phyloP scores from a whole-genome alignment of 2,113 vertebrate species.

The Takifugu flavidus region DNA sequence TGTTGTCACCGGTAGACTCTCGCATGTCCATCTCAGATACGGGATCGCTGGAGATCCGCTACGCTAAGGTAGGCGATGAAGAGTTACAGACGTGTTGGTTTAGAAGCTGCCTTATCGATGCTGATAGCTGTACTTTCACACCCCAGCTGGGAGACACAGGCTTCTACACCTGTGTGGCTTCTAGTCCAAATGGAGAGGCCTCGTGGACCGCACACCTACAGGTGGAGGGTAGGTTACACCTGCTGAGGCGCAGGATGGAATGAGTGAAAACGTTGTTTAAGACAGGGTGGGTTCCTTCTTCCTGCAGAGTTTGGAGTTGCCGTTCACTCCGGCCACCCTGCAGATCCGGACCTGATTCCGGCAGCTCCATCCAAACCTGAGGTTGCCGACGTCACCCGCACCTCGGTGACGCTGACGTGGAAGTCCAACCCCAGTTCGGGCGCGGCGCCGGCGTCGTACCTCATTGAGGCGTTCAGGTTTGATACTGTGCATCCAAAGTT shows the following conservation, averaged over 20 bases:
- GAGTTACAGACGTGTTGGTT: not conserved
- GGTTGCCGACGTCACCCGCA: slow-evolving; percentile 86
- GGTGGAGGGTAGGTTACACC: slow-evolving; percentile 84
- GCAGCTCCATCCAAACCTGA: slow-evolving; percentile 90
- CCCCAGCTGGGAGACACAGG: slow-evolving; percentile 89
- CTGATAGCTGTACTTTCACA: slow-evolving; percentile 39
- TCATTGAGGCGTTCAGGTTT: slow-evolving; percentile 97
- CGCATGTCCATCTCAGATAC: slow-evolving; percentile 82
- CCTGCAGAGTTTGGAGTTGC: slow-evolving; percentile 87
- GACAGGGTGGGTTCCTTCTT: not conserved
- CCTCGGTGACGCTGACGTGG: slow-evolving; percentile 88
- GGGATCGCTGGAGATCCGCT: slow-evolving; percentile 84
- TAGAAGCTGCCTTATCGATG: not conserved
- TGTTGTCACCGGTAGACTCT: slow-evolving; percentile 83
- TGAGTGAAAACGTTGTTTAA: not conserved
- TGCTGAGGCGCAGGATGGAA: not conserved
- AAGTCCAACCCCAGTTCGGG: slow-evolving; percentile 82
- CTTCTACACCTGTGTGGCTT: slow-evolving; percentile 89
- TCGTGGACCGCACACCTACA: slow-evolving; percentile 91
- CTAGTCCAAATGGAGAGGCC: slow-evolving; percentile 90
- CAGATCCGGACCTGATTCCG: slow-evolving; percentile 90
- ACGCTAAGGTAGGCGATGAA: slow-evolving; percentile 81
- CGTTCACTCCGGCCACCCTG: slow-evolving; percentile 84
- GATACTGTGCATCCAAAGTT: not conserved
- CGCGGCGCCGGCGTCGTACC: slow-evolving; percentile 85